Conservation (phyloP, 1,140 invertebrate species). For the Brachionus rotundiformis region DNA sequence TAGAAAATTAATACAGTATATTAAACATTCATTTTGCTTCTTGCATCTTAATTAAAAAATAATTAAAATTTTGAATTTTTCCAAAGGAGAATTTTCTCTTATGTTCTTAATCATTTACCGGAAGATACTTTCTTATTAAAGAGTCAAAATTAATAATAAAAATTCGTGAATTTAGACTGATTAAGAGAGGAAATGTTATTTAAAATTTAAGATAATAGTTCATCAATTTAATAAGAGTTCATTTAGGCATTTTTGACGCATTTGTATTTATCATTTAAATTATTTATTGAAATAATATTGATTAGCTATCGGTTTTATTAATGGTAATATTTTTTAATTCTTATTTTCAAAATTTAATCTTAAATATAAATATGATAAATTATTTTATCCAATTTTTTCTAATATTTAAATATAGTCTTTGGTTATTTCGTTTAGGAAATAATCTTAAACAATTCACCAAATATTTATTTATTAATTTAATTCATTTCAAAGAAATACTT, state of each 20-base stretch:
- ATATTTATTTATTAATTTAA: no score
- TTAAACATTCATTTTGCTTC: conserved; percentile 30
- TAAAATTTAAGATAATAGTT: neutral
- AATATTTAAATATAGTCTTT: no score
- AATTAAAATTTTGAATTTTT: neutral
- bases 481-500: no score
- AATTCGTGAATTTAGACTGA: neutral
- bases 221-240: neutral
- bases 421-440: no score
- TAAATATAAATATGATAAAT: no score
- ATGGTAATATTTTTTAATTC: no score
- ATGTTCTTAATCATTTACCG: neutral
- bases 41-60: neutral
- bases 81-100: neutral
- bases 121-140: neutral
- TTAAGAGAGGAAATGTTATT: neutral
- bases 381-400: no score
- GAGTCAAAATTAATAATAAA: neutral
- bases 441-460: no score
- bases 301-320: no score
- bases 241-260: neutral
- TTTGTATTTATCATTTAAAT: neutral
- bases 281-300: no score
- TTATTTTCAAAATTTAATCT: no score
- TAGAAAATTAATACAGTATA: conserved; percentile 22